Evolutionary conservation across 2,797 vertebrate species (phyloP), one percentile per base, ranked within the genome.

Genomic region (Eulemur mongoz): DNA sequence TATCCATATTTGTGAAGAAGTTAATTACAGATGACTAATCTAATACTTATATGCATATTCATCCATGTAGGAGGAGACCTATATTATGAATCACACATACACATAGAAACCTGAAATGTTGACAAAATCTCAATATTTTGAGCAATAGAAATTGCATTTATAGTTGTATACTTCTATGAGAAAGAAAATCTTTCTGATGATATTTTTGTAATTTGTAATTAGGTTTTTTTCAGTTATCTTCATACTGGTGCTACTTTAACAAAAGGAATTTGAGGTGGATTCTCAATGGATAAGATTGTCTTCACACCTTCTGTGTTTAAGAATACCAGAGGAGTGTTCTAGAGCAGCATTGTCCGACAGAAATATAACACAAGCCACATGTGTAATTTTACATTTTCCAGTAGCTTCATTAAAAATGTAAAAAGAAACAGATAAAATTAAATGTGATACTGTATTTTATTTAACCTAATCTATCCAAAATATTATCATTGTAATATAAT

Each of bases 111-210:
- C 38, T 80, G 43, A 95, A 86, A 87, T 95, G 43, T 73, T 94
- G 91, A 69, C 89, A 95, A 83, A 93, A 92, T 90, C 43, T 93
- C 83, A 92, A 38, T 93, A 80, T 95, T 80, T 95, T 87, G 45
- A 92, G 35, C 72, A 95, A 93, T 20, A 96, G 48, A 94, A 92
- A 43, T 59, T 84, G 45, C 52, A 81, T 65, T 95, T 65, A 40
- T 69, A 91, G 48, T 61, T 69, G 75, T 84, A 69, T 45, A 87
- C 7, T 95, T 93, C 65, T 43, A 61, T 78, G 38, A 90, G 20
- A 7, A 79, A 93, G 65, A 84, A 91, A 9, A 73, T 79, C 18
- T 75, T 87, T 76, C 57, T 94, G 57, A 89, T 32, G 54, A 87
- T 54, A 15, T 38, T 87, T 87, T 70, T 78, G 27, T 69, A 72